Evolutionary conservation across 1,140 invertebrate genomes (phyloP), one percentile per base, ranked within the genome.

Genomic region (Aphaenogaster floridana): DNA sequence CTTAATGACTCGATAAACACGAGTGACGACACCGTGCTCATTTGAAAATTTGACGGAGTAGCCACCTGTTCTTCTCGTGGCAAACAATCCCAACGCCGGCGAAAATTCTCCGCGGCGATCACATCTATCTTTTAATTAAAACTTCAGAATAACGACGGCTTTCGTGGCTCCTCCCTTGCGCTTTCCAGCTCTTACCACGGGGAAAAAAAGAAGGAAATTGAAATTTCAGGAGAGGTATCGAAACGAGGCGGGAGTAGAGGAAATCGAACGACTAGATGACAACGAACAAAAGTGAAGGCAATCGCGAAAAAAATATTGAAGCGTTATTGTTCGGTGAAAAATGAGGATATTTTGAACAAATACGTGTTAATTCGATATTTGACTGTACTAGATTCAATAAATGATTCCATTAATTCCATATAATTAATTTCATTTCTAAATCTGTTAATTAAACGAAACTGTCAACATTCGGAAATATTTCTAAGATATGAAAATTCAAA

Each of bases 101-200:
- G 59, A 71, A 87, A 87, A 69, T 78, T 68, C 71, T 71, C 17
- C 54, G 28, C 42, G 28, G 17, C 39, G 42, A 72, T 83, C 66
- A 72, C 69, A 59, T 48, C 74, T 86, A 90, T 91, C 83, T 92
- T 92, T 91, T 91, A 91, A 91, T 91, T 91, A 89, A 88, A 89
- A 89, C 69, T 88, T 89, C 54, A 80, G 36, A 68, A 69, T 86
- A 79, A n/a, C 77, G 64, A 69, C 64, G 39, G 54, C 34, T 86
- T 59, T 79, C 48, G 71, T 61, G 54, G 39, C 17, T 61, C n/a
- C 28, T 57, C 69, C n/a, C 8, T 57, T 42, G 17, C 48, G 11
- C 21, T 86, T 79, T 21, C 36, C 21, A 42, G 54, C 17, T 76
- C 39, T 50, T 39, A 61, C 5, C 42, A 42, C 11, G 61, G 17